Percentiles rank a stretch among this genome's conserved stretches.
These are phyloP conservation scores for Scleropages formosus DNA, from an alignment of 2,797 vertebrate genomes.

Conservation along the genomic window DNA sequence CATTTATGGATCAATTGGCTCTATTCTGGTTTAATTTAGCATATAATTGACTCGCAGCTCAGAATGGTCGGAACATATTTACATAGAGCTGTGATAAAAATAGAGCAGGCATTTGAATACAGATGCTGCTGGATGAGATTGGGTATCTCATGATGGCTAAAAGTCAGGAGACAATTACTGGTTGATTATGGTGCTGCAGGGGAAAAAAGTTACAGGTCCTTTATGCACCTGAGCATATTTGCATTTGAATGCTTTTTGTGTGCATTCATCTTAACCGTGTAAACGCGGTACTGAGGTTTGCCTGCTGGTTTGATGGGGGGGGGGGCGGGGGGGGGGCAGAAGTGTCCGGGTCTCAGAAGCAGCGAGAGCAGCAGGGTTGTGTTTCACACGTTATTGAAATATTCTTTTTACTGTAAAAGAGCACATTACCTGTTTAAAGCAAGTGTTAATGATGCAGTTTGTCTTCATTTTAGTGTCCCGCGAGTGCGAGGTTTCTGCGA, in stretches of 20 bases:
- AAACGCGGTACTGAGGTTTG: conserved; percentile 54
- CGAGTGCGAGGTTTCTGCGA: too few species aligned
- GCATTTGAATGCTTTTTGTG: conserved; percentile 80
- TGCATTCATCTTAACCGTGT: conserved; percentile 63
- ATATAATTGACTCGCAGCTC: conserved; percentile 81
- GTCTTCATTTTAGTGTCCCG: too few species aligned
- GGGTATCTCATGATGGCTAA: conserved; percentile 65
- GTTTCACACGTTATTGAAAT: too few species aligned
- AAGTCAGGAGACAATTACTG: conserved; percentile 77
- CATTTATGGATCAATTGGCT: conserved; percentile 81
- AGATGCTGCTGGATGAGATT: conserved; percentile 63
- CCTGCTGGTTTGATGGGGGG: conserved; percentile 58
- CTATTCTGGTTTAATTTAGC: conserved; percentile 83
- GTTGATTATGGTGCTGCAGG: conserved; percentile 73
- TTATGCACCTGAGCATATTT: conserved; percentile 57
- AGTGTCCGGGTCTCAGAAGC: conserved; percentile 59
- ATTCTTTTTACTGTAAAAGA: too few species aligned
- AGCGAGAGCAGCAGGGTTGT: background rate
- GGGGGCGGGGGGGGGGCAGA: too few species aligned
- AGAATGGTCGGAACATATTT: conserved; percentile 72
- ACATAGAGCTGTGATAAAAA: conserved; percentile 66
- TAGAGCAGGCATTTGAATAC: conserved; percentile 69
- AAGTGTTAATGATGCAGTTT: too few species aligned
- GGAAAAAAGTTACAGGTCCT: conserved; percentile 52
- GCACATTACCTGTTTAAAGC: too few species aligned